These are phyloP conservation scores for Corythaixoides concolor DNA, from an alignment of 2,113 vertebrate species.

Conservation along the genomic window DNA sequence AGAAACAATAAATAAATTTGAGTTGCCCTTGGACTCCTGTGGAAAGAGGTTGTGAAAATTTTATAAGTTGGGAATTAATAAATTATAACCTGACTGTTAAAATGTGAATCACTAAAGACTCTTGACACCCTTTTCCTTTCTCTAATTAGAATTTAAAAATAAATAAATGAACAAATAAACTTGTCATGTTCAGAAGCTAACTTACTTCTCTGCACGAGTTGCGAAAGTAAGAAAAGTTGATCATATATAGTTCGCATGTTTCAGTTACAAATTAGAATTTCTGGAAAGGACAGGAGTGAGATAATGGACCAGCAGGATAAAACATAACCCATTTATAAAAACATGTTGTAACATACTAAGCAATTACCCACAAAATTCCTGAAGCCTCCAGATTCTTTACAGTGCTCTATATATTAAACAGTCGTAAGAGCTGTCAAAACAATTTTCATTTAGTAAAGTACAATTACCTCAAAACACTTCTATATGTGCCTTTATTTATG, in stretches of 20 bases:
- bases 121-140: constrained; percentile 75
- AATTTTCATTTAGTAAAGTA: neutral
- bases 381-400: neutral
- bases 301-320: neutral
- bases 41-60: constrained; percentile 79
- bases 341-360: neutral
- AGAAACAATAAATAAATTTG: constrained; percentile 85
- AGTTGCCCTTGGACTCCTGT: constrained; percentile 77
- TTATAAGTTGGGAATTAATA: constrained; percentile 83
- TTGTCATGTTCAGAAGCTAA: constrained; percentile 53
- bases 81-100: constrained; percentile 84
- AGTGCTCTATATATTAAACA: neutral
- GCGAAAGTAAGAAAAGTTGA: constrained; percentile 21
- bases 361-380: neutral
- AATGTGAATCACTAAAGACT: constrained; percentile 80
- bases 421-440: neutral
- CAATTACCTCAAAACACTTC: neutral
- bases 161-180: constrained; percentile 76
- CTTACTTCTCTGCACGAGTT: constrained; percentile 30
- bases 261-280: constrained; percentile 9
- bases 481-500: neutral
- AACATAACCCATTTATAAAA: neutral
- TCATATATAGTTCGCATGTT: neutral
- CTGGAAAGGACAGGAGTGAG: neutral
- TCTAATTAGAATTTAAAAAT: constrained; percentile 80